Evolutionary conservation across 2,888 invertebrate species (phyloP).

Genomic region (Calliopum simillimum): DNA sequence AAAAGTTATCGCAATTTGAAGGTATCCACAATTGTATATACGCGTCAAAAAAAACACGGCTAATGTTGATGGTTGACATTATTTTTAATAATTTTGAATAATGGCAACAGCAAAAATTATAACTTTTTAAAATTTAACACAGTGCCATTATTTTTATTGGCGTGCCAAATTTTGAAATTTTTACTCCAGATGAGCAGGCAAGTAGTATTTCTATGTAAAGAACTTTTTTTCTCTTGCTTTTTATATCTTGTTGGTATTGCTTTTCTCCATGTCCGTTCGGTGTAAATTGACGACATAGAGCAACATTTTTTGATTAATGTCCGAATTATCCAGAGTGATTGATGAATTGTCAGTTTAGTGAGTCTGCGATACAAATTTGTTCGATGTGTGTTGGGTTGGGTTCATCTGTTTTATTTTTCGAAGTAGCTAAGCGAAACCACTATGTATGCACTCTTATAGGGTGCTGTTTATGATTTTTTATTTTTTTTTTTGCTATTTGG

Average conservation of each 20-base stretch:
- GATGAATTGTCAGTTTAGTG: slow-evolving; percentile 46
- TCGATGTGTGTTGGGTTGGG: slow-evolving; percentile 8
- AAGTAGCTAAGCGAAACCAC: background rate
- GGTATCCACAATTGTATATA: no score
- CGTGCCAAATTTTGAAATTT: no score
- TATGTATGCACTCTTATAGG: background rate
- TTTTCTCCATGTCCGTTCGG: background rate
- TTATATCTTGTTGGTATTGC: background rate
- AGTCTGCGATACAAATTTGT: slow-evolving; percentile 16
- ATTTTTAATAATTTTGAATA: no score
- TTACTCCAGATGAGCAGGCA: no score
- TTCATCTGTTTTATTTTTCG: background rate
- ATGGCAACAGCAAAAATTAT: no score
- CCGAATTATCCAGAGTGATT: slow-evolving; percentile 48
- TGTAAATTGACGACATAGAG: slow-evolving; percentile 16
- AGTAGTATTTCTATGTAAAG: no score
- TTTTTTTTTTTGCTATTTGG: background rate
- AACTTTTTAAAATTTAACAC: no score
- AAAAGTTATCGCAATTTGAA: no score
- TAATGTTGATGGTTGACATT: no score
- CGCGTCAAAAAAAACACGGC: no score
- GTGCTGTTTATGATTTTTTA: background rate
- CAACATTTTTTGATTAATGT: slow-evolving; percentile 46
- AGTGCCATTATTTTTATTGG: no score
- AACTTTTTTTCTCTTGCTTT: no score